A percentile compares a stretch with the other conserved stretches of the same genome.
Conservation (phyloP, 2,113 vertebrate species). For the Vulpes lagopus region DNA sequence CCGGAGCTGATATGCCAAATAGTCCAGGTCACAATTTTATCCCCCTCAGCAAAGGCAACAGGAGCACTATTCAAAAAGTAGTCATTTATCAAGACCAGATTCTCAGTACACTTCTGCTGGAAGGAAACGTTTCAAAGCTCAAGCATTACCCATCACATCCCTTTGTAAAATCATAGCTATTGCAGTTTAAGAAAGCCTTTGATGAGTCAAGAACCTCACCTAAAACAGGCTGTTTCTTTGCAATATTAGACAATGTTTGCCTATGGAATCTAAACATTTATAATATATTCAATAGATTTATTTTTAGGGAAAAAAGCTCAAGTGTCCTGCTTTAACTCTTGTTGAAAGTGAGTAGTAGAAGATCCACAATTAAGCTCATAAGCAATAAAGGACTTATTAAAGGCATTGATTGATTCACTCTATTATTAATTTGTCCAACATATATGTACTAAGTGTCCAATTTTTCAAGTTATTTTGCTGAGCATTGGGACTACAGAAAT, state of each 20-base stretch:
- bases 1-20: not conserved
- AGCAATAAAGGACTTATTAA: not conserved
- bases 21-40: constrained; percentile 40
- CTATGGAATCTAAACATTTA: constrained; percentile 13
- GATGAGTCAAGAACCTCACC: not conserved
- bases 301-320: not conserved
- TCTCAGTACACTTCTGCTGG: not conserved
- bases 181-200: not conserved
- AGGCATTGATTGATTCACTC: not conserved
- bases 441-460: not conserved
- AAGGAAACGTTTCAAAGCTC: not conserved
- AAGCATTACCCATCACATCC: not conserved
- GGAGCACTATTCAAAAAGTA: not conserved
- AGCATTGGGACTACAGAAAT: not conserved
- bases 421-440: not conserved
- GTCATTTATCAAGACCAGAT: constrained; percentile 34
- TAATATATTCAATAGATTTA: constrained; percentile 4
- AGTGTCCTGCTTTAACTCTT: not conserved
- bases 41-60: not conserved
- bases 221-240: not conserved
- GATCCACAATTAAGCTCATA: not conserved
- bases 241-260: not conserved
- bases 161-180: not conserved
- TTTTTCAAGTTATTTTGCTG: constrained; percentile 8
- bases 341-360: not conserved